Evolutionary conservation across 2,113 vertebrate species (phyloP).

Genomic region (Erythrocercus mccallii): DNA sequence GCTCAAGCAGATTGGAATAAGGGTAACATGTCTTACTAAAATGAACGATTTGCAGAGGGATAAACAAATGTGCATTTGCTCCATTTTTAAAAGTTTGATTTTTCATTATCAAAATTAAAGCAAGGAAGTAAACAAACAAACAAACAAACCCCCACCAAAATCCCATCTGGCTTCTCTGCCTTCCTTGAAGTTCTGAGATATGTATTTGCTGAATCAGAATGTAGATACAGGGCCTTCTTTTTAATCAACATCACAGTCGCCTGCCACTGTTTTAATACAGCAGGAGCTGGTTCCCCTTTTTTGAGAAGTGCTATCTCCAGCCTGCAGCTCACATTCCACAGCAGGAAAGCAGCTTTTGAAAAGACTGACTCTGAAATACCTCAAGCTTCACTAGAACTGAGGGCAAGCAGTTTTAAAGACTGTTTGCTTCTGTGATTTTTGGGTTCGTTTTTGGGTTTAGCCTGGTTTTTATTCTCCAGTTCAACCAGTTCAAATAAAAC

Average conservation of each 20-base stretch:
- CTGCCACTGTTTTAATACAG: background rate
- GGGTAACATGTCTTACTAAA: background rate
- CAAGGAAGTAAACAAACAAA: constrained; percentile 1
- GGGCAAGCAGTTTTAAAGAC: background rate
- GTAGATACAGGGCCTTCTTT: background rate
- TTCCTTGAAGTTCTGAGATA: background rate
- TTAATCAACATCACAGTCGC: background rate
- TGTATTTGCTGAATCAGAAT: background rate
- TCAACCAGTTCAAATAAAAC: background rate
- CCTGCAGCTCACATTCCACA: background rate
- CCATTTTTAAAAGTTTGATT: background rate
- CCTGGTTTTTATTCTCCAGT: background rate
- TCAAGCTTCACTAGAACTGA: background rate
- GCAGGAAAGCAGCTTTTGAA: background rate
- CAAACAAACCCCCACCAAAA: background rate
- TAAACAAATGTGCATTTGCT: background rate
- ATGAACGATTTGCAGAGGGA: background rate
- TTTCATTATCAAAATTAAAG: background rate
- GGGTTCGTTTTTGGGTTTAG: background rate
- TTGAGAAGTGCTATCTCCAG: background rate
- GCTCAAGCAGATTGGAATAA: background rate
- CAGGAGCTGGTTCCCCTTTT: background rate
- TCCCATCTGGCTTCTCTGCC: background rate
- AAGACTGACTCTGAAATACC: background rate
- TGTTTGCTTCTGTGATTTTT: background rate